Conservation (phyloP, 2,797 vertebrate genomes). For the Pantherophis alleghaniensis region DNA sequence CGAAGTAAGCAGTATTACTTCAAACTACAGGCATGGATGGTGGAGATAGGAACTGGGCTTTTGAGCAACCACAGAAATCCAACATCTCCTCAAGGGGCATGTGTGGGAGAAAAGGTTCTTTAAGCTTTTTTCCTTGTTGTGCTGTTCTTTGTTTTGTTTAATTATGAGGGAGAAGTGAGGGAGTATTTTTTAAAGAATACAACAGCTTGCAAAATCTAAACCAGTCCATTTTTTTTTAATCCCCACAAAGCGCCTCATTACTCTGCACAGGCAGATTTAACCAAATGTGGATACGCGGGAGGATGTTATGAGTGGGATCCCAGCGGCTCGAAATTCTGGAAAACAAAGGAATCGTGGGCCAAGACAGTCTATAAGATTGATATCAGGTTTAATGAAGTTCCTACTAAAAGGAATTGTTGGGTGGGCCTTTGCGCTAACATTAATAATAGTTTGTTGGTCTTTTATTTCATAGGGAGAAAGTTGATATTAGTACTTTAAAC, state of each 20-base stretch:
- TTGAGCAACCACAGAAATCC: background rate
- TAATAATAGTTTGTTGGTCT: background rate
- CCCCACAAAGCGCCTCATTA: background rate
- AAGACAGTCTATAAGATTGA: background rate
- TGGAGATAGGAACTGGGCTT: background rate
- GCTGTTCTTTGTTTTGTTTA: background rate
- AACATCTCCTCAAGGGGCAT: background rate
- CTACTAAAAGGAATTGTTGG: background rate
- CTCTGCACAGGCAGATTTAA: background rate
- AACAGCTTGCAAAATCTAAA: background rate
- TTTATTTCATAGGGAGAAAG: background rate
- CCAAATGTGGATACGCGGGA: background rate
- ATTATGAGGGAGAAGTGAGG: background rate
- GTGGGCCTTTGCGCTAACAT: background rate
- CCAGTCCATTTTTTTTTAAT: too few relatives aligned
- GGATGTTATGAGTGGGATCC: background rate
- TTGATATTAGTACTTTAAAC: background rate
- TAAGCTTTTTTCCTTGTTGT: background rate
- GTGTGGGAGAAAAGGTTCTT: background rate
- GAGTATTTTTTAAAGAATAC: background rate
- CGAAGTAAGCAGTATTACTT: background rate
- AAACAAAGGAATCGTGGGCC: background rate
- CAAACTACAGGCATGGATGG: background rate
- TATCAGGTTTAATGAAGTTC: background rate
- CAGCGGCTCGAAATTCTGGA: background rate